These are phyloP conservation scores for Trilocha varians DNA, from an alignment of 2,888 invertebrate species.

Conservation along the genomic window DNA sequence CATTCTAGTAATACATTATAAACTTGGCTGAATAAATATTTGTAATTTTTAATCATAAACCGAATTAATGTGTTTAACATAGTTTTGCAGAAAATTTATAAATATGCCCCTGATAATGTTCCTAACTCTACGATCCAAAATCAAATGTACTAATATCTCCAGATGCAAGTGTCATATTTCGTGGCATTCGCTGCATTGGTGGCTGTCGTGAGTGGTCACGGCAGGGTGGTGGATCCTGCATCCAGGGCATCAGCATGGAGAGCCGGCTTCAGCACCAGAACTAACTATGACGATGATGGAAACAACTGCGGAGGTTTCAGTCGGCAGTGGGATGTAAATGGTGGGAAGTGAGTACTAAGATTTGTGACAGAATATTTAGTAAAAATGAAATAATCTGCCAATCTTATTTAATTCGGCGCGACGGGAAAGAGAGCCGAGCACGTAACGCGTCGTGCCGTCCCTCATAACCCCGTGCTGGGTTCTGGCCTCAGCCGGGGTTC, in stretches of 20 bases:
- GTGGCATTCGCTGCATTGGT: conserved; percentile 20
- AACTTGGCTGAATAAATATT: too few relatives aligned
- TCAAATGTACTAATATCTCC: conserved; percentile 1
- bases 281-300: conserved; percentile 89
- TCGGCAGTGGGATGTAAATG: conserved; percentile 81
- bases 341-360: conserved; percentile 73
- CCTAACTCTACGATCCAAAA: too few relatives aligned
- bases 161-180: conserved; percentile 35
- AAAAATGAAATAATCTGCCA: background rate
- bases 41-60: too few relatives aligned
- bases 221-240: conserved; percentile 83
- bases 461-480: too few relatives aligned
- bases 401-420: too few relatives aligned
- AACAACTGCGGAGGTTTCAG: conserved; percentile 87
- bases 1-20: too few relatives aligned
- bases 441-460: too few relatives aligned
- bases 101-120: too few relatives aligned
- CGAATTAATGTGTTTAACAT: too few relatives aligned
- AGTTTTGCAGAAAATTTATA: too few relatives aligned
- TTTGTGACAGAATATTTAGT: background rate
- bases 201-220: conserved; percentile 69
- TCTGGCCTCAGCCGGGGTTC: too few relatives aligned
- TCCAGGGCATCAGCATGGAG: conserved; percentile 87
- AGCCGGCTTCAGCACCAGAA: conserved; percentile 82
- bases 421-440: too few relatives aligned